These are phyloP conservation scores for Tetramorium parvispinum DNA, from an alignment of 1,140 invertebrate genomes.

Conservation along the genomic window DNA sequence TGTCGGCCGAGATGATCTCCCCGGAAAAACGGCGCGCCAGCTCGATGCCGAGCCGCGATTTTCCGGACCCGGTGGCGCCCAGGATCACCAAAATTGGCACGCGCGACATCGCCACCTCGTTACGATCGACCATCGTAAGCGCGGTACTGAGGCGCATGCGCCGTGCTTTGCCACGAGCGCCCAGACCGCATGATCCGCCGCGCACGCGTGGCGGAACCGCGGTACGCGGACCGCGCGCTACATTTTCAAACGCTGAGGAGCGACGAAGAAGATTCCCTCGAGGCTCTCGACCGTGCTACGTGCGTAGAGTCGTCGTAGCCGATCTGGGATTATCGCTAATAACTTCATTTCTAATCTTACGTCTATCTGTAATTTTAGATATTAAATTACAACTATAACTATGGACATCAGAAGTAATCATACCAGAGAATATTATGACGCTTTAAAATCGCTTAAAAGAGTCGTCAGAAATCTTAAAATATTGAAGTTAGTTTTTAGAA, in stretches of 20 bases:
- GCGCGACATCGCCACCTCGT: conserved; percentile 77
- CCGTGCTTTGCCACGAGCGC: neutral
- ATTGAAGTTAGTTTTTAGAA: neutral
- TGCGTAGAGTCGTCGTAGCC: neutral
- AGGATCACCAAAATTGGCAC: conserved; percentile 95
- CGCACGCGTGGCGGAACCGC: neutral
- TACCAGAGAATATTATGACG: neutral
- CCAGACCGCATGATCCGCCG: neutral
- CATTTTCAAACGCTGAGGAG: conserved; percentile 44
- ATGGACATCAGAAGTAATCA: neutral
- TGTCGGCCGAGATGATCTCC: conserved; percentile 99
- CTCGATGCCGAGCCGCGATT: conserved; percentile 98
- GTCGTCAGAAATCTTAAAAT: neutral
- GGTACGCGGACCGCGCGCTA: conserved; percentile 42
- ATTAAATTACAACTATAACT: neutral
- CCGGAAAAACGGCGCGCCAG: conserved; percentile 94
- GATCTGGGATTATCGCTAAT: neutral
- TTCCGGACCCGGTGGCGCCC: conserved; percentile 98
- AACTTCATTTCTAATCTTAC: neutral
- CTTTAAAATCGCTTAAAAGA: neutral
- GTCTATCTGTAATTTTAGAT: neutral
- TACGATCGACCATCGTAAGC: conserved; percentile 54
- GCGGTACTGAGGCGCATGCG: conserved; percentile 70
- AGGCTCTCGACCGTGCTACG: neutral
- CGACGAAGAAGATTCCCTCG: neutral